Evolutionary conservation across 2,888 invertebrate species (phyloP).

Genomic region (Nezara viridula): DNA sequence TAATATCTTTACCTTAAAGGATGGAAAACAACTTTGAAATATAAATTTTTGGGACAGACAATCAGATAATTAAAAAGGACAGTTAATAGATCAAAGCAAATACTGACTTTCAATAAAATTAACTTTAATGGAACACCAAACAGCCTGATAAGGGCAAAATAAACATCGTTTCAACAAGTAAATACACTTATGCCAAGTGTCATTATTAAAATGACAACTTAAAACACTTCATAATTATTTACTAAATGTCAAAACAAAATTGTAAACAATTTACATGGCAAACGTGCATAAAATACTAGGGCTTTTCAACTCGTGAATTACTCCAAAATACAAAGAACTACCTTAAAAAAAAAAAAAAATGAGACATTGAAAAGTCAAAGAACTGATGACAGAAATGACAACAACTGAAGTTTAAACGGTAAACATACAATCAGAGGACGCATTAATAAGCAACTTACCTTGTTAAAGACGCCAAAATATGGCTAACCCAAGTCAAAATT

Average conservation of each 20-base stretch:
- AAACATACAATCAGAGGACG: background rate
- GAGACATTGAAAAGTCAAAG: background rate
- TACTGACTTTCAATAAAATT: background rate
- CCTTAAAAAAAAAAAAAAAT: background rate
- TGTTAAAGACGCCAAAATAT: background rate
- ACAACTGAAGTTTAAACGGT: background rate
- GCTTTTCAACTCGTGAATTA: background rate
- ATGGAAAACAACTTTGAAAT: background rate
- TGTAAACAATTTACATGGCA: background rate
- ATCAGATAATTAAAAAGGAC: background rate
- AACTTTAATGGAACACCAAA: background rate
- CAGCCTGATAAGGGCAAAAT: background rate
- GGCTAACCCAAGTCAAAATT: background rate
- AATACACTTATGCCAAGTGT: background rate
- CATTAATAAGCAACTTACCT: background rate
- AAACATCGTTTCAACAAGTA: background rate
- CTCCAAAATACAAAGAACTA: background rate
- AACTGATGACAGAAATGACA: constrained; percentile 36
- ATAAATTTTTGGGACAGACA: background rate
- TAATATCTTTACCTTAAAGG: background rate
- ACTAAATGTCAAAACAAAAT: background rate
- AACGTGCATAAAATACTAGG: background rate
- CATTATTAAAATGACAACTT: background rate
- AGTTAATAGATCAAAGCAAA: background rate
- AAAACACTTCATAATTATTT: background rate